Evolutionary conservation across 2,888 invertebrate species (phyloP), one percentile per base, ranked within the genome.

Genomic region (Elmis aenea): DNA sequence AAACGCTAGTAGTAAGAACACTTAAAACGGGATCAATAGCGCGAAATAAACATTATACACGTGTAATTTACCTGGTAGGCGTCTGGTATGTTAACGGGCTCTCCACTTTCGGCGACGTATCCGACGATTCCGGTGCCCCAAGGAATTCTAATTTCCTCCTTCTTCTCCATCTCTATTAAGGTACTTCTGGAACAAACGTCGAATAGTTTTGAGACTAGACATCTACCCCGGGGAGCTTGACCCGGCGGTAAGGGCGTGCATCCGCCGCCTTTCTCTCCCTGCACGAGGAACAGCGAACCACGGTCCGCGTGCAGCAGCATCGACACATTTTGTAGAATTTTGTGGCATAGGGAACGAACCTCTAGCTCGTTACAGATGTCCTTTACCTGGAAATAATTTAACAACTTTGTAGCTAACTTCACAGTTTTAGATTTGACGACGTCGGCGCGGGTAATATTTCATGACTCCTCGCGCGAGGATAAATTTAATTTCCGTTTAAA

Each of bases 71-170:
- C 89, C 84, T 92, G 83, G 70, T 95, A 95, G 33, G 93, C 94
- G 68, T 95, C 92, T 38, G 91, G 90, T 67, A 95, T 94, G 71
- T 94, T 95, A 61, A 94, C 89, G 6, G 89, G 83, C 61, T 88
- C 87, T 33, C 93, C 93, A 61, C 88, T 89, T 62, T 89, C 85
- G 10, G 94, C 95, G 25, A 94, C 94, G 68, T 87, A 88, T 8
- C 94, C 95, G 20, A 93, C 93, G 59, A 95, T 94, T 36, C 95
- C 95, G 33, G 85, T 86, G 33, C 94, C 94, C 89, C 94, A 93
- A 12, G 93, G 89, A 64, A 95, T 89, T 59, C 85, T 75, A 56
- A 94, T 93, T 70, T 93, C 93, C 48, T 92, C 90, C 54, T 88
- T 83, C 63, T 87, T 84, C 65, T 90, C 89, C 84, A 91, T 90